Evolutionary conservation across 2,888 invertebrate species (phyloP).

Genomic region (Digitonthophagus gazella): DNA sequence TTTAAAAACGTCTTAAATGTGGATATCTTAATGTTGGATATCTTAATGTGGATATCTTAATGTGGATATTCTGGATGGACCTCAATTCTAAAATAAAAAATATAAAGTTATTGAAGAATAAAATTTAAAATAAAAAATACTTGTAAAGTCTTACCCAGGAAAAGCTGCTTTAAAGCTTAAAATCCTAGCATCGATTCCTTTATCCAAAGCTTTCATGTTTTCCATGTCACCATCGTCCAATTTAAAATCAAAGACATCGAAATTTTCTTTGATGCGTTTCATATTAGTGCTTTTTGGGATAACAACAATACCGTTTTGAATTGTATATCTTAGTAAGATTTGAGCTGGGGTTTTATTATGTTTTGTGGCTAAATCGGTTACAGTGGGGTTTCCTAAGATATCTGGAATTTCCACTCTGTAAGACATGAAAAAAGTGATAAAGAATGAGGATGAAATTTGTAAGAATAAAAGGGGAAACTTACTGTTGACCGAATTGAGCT

Average conservation of each 20-base stretch:
- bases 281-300: conserved; percentile 85
- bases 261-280: conserved; percentile 70
- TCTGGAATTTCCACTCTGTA: conserved; percentile 63
- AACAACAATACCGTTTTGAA: conserved; percentile 70
- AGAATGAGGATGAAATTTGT: background rate
- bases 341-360: conserved; percentile 73
- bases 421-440: too few species aligned
- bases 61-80: conserved; percentile 69
- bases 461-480: conserved; percentile 38
- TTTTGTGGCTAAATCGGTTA: conserved; percentile 50
- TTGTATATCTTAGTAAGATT: conserved; percentile 65
- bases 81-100: conserved; percentile 47
- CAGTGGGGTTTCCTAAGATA: conserved; percentile 61
- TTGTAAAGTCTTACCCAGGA: conserved; percentile 58
- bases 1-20: too few species aligned
- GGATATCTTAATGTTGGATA: too few species aligned
- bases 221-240: conserved; percentile 63
- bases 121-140: too few species aligned
- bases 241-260: conserved; percentile 72
- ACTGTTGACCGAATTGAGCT: conserved; percentile 52
- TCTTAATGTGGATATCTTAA: too few species aligned
- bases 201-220: conserved; percentile 62
- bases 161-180: conserved; percentile 69
- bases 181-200: conserved; percentile 63
- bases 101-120: background rate